Evolutionary conservation across 1,140 invertebrate genomes (phyloP), one percentile per base, ranked within the genome.

Genomic region (Radopholus similis): DNA sequence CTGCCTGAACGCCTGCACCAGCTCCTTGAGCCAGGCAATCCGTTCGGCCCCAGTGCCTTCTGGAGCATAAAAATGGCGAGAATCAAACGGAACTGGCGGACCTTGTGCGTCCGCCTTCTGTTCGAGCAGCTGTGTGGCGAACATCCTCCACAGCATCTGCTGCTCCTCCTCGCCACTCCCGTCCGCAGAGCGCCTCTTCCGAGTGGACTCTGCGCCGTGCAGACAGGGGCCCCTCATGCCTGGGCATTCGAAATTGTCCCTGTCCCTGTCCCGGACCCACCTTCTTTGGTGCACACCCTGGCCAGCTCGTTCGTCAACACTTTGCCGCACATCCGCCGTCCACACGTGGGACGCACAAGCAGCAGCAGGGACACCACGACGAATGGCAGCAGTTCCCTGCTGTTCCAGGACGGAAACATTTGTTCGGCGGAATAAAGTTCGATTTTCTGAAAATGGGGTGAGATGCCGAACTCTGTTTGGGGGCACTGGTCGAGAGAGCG

Each of bases 281-380:
- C 58, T 47, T 35, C 11, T 60, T 60, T 60, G 21, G 58, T 60
- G 18, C 58, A 60, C 3, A 60, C 58, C 2, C 58, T 60, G 34
- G 28, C 32, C n/a, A 60, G 30, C 42, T 60, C 58, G 2, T 30
- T 44, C 6, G 58, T 60, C 21, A 60, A 18, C 3, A 40, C 30
- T 26, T 21, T n/a, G 9, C 58, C 58, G 44, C 58, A 60, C 30
- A 60, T n/a, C n/a, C n/a, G n/a, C n/a, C n/a, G n/a, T n/a, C n/a
- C n/a, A n/a, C n/a, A n/a, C n/a, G n/a, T n/a, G n/a, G n/a, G n/a
- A n/a, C n/a, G n/a, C n/a, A n/a, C n/a, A n/a, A n/a, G n/a, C n/a
- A n/a, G n/a, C n/a, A n/a, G n/a, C n/a, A n/a, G n/a, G n/a, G n/a
- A n/a, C n/a, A n/a, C n/a, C n/a, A n/a, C n/a, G n/a, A n/a, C n/a